Percentiles rank a stretch among this genome's conserved stretches.
phyloP scores from a whole-genome alignment of 1,140 invertebrate species.

The Elymnias hypermnestra region DNA sequence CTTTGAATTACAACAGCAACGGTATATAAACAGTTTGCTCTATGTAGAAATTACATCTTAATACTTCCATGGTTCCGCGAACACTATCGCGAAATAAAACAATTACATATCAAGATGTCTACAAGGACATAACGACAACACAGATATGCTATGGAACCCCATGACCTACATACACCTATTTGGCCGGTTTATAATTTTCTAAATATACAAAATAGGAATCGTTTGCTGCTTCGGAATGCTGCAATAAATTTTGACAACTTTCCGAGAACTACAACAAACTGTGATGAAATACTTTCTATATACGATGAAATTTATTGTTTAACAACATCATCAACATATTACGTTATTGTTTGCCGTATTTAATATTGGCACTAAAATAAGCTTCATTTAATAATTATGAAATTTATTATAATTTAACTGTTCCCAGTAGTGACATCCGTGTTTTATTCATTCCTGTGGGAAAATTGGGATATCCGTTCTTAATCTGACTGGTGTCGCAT shows the following conservation, averaged over 20 bases:
- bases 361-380: too few species aligned
- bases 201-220: not conserved
- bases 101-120: too few species aligned
- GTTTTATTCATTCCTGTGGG: too few species aligned
- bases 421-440: too few species aligned
- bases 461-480: too few species aligned
- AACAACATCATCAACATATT: too few species aligned
- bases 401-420: too few species aligned
- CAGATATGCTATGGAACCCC: not conserved
- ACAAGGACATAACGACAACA: not conserved
- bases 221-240: not conserved
- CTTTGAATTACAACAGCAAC: slow-evolving; percentile 59
- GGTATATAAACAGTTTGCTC: slow-evolving; percentile 32
- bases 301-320: not conserved
- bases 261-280: not conserved
- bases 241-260: not conserved
- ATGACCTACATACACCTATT: not conserved
- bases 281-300: not conserved
- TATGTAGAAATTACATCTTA: slow-evolving; percentile 10
- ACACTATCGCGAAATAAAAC: not conserved
- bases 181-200: not conserved
- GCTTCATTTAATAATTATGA: too few species aligned
- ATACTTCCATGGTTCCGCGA: slow-evolving; percentile 3
- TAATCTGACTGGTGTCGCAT: too few species aligned
- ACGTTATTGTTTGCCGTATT: too few species aligned